Evolutionary conservation across 2,888 invertebrate genomes (phyloP).

Genomic region (Enchytraeus crypticus): DNA sequence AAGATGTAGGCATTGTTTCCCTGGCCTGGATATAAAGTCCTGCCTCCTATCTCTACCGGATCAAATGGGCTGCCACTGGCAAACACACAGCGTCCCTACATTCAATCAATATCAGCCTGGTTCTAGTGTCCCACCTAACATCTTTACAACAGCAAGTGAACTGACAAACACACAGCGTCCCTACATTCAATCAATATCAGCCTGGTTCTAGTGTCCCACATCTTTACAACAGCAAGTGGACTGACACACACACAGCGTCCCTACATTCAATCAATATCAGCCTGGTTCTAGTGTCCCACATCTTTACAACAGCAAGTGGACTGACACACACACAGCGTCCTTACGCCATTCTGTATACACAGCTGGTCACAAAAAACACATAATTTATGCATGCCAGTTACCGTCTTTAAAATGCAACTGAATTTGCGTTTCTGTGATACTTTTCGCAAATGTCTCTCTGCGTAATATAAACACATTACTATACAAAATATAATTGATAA

Average conservation of each 20-base stretch:
- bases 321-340: conserved; percentile 88
- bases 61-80: conserved; percentile 94
- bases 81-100: conserved; percentile 86
- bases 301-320: conserved; percentile 78
- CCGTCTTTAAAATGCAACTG: no score
- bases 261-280: no score
- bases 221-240: conserved; percentile 78
- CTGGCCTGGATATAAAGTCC: conserved; percentile 81
- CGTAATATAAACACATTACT: no score
- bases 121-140: conserved; percentile 68
- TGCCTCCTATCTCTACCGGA: conserved; percentile 68
- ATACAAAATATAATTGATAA: no score
- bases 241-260: conserved; percentile 88
- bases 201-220: conserved; percentile 75
- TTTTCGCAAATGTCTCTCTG: no score
- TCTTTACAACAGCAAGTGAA: conserved; percentile 78
- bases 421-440: no score
- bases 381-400: no score
- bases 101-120: no score
- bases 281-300: conserved; percentile 75
- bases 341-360: no score
- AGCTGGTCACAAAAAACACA: no score
- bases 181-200: no score
- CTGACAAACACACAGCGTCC: conserved; percentile 88
- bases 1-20: conserved; percentile 57